Evolutionary conservation across 2,888 invertebrate species (phyloP), one percentile per base, ranked within the genome.

Genomic region (Entomobrya multifasciata): DNA sequence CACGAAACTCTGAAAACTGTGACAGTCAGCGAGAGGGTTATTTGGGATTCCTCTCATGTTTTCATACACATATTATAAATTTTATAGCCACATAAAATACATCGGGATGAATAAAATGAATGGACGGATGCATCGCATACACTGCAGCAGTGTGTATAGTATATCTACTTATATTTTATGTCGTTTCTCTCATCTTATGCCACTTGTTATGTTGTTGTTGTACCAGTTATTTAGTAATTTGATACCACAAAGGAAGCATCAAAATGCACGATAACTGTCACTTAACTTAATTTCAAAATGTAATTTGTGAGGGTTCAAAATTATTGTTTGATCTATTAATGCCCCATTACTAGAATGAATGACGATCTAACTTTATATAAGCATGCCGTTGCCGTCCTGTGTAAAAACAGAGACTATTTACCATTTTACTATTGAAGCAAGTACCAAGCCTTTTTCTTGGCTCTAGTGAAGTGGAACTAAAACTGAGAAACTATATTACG

Each of bases 321-420:
- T 83, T 76, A 74, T 83, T 83, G 83, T 83, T 83, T 83, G 83
- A 83, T 83, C 83, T 83, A 83, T 83, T 76, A 83, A 76, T 62
- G 76, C n/a, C 65, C 83, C 83, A 83, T 76, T 83, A 83, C 74
- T 0, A 44, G 57, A 62, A 78, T 78, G 60, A 76, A 76, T 72
- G 72, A 49, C 47, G 22, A n/a, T 25, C 25, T 49, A 72, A 49
- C 36, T 65, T 65, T 20, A 65, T n/a, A n/a, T n/a, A n/a, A n/a
- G n/a, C n/a, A n/a, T n/a, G n/a, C n/a, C n/a, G n/a, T n/a, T n/a
- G n/a, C n/a, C n/a, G n/a, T n/a, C n/a, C n/a, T n/a, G n/a, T n/a
- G n/a, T n/a, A n/a, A n/a, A n/a, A n/a, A n/a, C n/a, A n/a, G n/a
- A n/a, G n/a, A n/a, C n/a, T n/a, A n/a, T n/a, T n/a, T n/a, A n/a